These are phyloP conservation scores for Rhopalosiphum nymphaeae DNA, from an alignment of 2,888 invertebrate genomes.

Conservation along the genomic window DNA sequence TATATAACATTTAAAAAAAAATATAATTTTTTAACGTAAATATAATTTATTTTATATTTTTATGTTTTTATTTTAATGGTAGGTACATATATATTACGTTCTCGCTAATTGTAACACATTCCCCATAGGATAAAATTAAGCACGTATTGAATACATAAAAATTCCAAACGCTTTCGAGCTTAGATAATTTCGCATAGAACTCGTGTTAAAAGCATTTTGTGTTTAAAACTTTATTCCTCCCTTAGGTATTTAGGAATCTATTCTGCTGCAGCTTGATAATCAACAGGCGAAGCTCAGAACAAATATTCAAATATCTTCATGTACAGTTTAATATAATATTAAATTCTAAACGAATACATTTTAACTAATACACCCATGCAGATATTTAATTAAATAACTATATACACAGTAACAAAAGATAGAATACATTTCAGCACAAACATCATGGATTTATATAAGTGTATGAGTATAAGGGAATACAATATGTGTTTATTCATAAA, in stretches of 20 bases:
- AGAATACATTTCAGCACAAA: neutral
- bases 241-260: neutral
- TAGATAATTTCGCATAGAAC: neutral
- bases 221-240: constrained; percentile 2
- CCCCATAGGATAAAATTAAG: neutral
- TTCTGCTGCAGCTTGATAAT: neutral
- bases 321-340: neutral
- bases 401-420: neutral
- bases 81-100: neutral
- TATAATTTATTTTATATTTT: neutral
- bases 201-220: constrained; percentile 5
- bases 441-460: neutral
- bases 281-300: constrained; percentile 6
- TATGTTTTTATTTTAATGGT: neutral
- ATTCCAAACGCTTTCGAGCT: constrained; percentile 19
- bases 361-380: neutral
- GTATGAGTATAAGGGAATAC: neutral
- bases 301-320: constrained; percentile 35
- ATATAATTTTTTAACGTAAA: neutral
- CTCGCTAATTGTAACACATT: neutral
- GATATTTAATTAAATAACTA: neutral
- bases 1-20: neutral
- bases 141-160: neutral
- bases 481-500: neutral
- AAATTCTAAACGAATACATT: constrained; percentile 15